These are phyloP conservation scores for Holocentrus rufus DNA, from an alignment of 2,797 vertebrate genomes.

Conservation along the genomic window DNA sequence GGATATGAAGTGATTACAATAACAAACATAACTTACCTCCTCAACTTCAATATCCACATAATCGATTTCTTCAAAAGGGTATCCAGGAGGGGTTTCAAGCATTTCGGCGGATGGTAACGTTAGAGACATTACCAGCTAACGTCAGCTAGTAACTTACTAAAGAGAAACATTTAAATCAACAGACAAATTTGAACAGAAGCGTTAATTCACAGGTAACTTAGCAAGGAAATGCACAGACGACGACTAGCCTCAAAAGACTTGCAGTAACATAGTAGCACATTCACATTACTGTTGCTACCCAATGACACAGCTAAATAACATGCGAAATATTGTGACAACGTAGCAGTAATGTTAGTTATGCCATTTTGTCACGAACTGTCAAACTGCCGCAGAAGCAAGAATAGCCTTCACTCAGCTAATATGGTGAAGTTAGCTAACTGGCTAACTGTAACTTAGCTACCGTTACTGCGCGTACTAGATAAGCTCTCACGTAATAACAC, in stretches of 20 bases:
- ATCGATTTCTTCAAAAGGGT: slow-evolving; percentile 97
- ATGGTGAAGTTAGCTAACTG: slow-evolving; percentile 29
- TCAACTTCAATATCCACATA: slow-evolving; percentile 96
- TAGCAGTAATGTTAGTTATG: too few relatives aligned
- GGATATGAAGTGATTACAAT: not conserved
- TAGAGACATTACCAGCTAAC: slow-evolving; percentile 86
- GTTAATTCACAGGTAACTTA: not conserved
- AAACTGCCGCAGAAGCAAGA: not conserved
- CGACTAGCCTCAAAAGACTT: too few relatives aligned
- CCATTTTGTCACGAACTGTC: slow-evolving; percentile 2
- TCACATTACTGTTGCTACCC: not conserved
- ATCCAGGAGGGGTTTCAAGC: slow-evolving; percentile 92
- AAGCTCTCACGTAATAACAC: slow-evolving; percentile 1
- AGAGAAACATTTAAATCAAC: not conserved
- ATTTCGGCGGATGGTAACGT: slow-evolving; percentile 87
- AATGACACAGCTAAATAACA: not conserved
- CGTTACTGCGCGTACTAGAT: too few relatives aligned
- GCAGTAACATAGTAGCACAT: too few relatives aligned
- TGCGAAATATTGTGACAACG: not conserved
- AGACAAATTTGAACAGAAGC: not conserved
- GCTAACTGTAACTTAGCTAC: slow-evolving; percentile 24
- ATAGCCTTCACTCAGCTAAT: slow-evolving; percentile 22
- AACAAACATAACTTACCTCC: slow-evolving; percentile 83
- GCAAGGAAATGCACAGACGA: too few relatives aligned
- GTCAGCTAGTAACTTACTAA: slow-evolving; percentile 71